Conservation (phyloP, 53 echinoderm and acorn worm species). For the Henricia sp. region DNA sequence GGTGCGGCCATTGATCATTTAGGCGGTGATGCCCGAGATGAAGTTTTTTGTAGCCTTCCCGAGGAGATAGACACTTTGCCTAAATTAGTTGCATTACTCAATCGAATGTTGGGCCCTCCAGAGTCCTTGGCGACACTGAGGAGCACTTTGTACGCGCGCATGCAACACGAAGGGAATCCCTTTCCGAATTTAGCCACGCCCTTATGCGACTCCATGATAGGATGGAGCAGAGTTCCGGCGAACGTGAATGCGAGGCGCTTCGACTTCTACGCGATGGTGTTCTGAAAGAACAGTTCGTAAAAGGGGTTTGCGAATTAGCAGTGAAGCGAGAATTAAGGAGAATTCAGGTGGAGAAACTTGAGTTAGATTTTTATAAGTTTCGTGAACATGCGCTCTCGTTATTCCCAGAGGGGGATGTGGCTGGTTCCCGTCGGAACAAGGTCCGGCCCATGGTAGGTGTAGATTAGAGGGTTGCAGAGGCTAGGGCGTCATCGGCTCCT, state of each 20-base stretch:
- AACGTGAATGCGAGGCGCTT: too few species aligned
- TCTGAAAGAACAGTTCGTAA: too few species aligned
- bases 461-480: background rate
- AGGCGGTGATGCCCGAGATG: background rate
- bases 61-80: constrained; percentile 1
- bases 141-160: background rate
- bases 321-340: background rate
- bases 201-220: constrained; percentile 1
- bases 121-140: background rate
- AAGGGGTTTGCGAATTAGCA: background rate
- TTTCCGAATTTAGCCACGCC: background rate
- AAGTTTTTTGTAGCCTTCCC: constrained; percentile 1
- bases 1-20: constrained; percentile 5
- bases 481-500: background rate
- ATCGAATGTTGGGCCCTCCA: constrained; percentile 11
- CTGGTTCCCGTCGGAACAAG: background rate
- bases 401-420: background rate
- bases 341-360: background rate
- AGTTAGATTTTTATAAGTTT: background rate
- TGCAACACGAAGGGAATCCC: constrained; percentile 1
- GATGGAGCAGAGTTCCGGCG: constrained; percentile 4
- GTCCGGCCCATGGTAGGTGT: background rate
- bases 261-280: too few species aligned
- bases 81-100: background rate
- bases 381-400: constrained; percentile 1